Conservation (phyloP, 2,797 vertebrate genomes). For the Lagorchestes hirsutus region DNA sequence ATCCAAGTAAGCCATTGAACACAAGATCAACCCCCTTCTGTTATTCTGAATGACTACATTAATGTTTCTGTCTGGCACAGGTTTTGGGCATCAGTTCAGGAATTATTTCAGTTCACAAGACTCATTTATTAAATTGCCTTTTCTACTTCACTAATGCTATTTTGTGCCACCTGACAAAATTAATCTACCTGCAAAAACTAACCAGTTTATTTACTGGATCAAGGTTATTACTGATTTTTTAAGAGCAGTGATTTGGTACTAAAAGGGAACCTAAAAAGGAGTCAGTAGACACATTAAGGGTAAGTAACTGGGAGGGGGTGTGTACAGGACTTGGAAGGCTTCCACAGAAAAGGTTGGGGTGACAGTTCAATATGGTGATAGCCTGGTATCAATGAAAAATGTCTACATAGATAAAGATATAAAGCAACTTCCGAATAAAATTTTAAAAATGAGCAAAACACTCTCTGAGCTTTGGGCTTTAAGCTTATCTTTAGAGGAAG, state of each 20-base stretch:
- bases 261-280: background rate
- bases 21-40: constrained; percentile 8
- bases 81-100: background rate
- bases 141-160: background rate
- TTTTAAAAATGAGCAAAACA: background rate
- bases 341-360: background rate
- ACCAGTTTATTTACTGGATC: background rate
- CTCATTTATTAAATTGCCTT: background rate
- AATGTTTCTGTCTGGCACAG: background rate
- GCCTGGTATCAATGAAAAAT: background rate
- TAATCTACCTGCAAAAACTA: background rate
- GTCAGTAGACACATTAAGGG: background rate
- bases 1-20: constrained; percentile 61
- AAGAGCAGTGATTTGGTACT: background rate
- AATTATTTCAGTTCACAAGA: background rate
- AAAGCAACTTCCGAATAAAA: constrained; percentile 21
- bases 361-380: background rate
- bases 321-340: background rate
- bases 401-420: background rate
- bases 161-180: background rate
- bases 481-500: background rate
- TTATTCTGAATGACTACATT: background rate
- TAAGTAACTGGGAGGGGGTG: background rate
- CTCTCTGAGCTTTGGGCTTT: background rate
- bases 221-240: background rate